These are phyloP conservation scores for Gouania willdenowi DNA, from an alignment of 2,797 vertebrate species.

Conservation along the genomic window DNA sequence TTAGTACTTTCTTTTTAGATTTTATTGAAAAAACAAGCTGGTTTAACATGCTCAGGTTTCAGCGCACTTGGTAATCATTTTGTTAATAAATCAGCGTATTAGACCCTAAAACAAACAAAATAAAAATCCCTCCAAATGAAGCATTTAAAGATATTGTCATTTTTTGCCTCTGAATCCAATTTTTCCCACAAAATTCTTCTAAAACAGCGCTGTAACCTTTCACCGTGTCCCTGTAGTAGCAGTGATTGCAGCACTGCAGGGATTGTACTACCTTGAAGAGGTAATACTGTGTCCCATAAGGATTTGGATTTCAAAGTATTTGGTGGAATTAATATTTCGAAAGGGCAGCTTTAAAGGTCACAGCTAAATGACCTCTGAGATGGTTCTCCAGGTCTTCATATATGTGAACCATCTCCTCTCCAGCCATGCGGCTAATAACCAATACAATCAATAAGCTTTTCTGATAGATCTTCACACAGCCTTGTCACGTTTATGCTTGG, in stretches of 20 bases:
- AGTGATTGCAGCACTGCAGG: constrained; percentile 4
- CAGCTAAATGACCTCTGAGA: constrained; percentile 46
- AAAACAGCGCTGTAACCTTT: constrained; percentile 2
- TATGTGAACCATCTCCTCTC: constrained; percentile 41
- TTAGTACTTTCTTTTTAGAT: too few species aligned
- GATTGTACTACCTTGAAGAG: not conserved
- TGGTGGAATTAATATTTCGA: constrained; percentile 42
- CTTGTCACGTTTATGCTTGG: constrained; percentile 17
- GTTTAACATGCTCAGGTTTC: too few species aligned
- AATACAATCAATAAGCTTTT: constrained; percentile 55
- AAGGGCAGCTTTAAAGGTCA: constrained; percentile 66
- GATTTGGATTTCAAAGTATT: constrained; percentile 20
- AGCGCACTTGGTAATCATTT: too few species aligned
- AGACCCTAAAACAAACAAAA: too few species aligned
- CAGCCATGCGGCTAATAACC: constrained; percentile 53
- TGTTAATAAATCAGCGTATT: too few species aligned
- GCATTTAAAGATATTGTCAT: too few species aligned
- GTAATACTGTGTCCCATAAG: constrained; percentile 3
- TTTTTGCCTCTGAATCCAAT: too few species aligned
- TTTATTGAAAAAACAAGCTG: too few species aligned
- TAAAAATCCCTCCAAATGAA: too few species aligned
- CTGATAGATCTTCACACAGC: constrained; percentile 6
- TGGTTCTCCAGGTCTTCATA: constrained; percentile 46
- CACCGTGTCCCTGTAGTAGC: not conserved
- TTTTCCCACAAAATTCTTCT: not conserved